These are phyloP conservation scores for Labia minor DNA, from an alignment of 2,888 invertebrate genomes.

Conservation along the genomic window DNA sequence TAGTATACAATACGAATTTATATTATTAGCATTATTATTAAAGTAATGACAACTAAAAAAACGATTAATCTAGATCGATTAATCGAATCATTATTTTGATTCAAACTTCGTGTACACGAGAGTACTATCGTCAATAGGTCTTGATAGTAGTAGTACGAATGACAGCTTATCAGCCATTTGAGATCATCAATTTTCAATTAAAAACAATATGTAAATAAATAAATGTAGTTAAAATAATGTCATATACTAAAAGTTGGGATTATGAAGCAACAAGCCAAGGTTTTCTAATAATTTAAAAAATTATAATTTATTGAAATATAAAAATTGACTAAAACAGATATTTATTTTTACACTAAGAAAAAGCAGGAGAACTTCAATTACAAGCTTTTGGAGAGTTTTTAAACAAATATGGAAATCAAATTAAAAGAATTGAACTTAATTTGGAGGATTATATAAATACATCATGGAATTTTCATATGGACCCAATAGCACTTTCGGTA, in stretches of 20 bases:
- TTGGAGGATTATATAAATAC: conserved; percentile 28
- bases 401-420: conserved; percentile 36
- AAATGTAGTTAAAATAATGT: neutral
- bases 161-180: no score
- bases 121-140: no score
- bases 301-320: neutral
- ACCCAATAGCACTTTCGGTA: conserved; percentile 30
- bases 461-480: conserved; percentile 25
- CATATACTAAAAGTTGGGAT: neutral
- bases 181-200: no score
- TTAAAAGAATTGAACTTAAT: conserved; percentile 33
- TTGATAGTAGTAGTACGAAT: no score
- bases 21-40: no score
- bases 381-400: conserved; percentile 44
- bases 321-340: no score
- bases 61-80: no score
- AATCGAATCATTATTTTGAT: no score
- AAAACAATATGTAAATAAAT: no score
- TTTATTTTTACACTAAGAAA: conserved; percentile 29
- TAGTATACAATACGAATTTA: no score
- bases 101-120: no score
- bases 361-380: conserved; percentile 44
- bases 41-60: no score
- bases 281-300: neutral
- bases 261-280: neutral